These are phyloP conservation scores for Aleiodes sp. DNA, from an alignment of 1,140 invertebrate species.

Conservation along the genomic window DNA sequence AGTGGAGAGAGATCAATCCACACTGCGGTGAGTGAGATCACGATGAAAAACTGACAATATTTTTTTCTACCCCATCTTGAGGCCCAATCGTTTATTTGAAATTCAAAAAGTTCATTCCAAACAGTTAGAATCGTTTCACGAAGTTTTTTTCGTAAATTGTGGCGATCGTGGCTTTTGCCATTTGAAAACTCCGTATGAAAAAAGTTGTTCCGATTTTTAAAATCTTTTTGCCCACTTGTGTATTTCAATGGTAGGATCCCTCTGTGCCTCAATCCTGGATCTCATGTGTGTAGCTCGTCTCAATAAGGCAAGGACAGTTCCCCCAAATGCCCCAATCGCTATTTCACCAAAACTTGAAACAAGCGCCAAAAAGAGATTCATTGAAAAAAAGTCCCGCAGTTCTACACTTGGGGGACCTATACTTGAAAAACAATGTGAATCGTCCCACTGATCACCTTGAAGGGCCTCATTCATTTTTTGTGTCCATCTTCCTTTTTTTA, in stretches of 20 bases:
- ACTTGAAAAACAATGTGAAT: constrained; percentile 6
- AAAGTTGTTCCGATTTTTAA: background rate
- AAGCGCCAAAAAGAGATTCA: background rate
- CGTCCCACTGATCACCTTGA: background rate
- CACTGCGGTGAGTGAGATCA: background rate
- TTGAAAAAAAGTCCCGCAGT: background rate
- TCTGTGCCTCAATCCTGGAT: background rate
- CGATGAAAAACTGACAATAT: constrained; percentile 8
- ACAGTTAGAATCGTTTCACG: background rate
- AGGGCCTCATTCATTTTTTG: background rate
- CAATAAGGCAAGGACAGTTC: constrained; percentile 11
- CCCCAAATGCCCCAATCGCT: background rate
- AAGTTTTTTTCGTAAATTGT: constrained; percentile 2
- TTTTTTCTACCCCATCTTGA: background rate
- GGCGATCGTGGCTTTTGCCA: background rate
- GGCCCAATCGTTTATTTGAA: constrained; percentile 1
- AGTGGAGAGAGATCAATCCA: background rate
- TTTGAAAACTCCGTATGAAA: constrained; percentile 9
- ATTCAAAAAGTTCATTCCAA: background rate
- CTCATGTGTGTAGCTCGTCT: constrained; percentile 1
- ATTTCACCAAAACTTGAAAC: constrained; percentile 16
- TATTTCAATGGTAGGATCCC: background rate
- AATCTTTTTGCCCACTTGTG: background rate
- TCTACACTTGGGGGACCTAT: background rate
- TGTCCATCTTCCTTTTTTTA: background rate